phyloP scores from a whole-genome alignment of 2,888 invertebrate genomes.

The Troides oblongomaculatus region DNA sequence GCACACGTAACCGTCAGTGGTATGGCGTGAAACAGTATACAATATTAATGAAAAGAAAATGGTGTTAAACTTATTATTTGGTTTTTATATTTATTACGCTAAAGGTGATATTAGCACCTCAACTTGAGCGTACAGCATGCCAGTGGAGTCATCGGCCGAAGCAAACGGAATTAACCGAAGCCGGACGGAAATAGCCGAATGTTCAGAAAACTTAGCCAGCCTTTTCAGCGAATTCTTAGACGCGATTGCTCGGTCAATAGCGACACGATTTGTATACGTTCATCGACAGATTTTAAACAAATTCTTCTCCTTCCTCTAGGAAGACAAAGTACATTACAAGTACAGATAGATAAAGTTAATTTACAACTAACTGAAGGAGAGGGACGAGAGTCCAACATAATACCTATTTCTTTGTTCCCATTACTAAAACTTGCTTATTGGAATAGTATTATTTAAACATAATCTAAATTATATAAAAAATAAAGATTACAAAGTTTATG shows the following conservation, averaged over 20 bases:
- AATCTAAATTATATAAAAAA: no score
- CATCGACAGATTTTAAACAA: background rate
- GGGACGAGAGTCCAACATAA: no score
- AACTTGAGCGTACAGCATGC: constrained; percentile 60
- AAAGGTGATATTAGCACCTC: constrained; percentile 43
- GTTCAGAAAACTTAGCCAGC: constrained; percentile 56
- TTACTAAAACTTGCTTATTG: no score
- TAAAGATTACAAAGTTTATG: no score
- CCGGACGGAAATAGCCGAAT: constrained; percentile 72
- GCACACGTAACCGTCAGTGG: background rate
- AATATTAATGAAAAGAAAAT: constrained; percentile 4
- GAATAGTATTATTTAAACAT: no score
- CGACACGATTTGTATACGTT: constrained; percentile 30
- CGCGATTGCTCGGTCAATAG: constrained; percentile 50
- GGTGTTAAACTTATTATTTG: background rate
- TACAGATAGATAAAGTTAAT: no score
- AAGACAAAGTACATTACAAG: no score
- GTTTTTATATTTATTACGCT: constrained; percentile 38
- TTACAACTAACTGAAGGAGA: no score
- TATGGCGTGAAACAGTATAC: background rate
- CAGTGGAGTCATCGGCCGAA: constrained; percentile 74
- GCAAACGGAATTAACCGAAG: constrained; percentile 72
- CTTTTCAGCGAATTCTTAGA: constrained; percentile 62
- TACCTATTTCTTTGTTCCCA: no score
- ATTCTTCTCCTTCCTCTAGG: background rate